A percentile compares a stretch with the other conserved stretches of the same genome.
Evolutionary conservation across 2,113 vertebrate genomes (phyloP).

Genomic region (Rousettus leschenaultii): DNA sequence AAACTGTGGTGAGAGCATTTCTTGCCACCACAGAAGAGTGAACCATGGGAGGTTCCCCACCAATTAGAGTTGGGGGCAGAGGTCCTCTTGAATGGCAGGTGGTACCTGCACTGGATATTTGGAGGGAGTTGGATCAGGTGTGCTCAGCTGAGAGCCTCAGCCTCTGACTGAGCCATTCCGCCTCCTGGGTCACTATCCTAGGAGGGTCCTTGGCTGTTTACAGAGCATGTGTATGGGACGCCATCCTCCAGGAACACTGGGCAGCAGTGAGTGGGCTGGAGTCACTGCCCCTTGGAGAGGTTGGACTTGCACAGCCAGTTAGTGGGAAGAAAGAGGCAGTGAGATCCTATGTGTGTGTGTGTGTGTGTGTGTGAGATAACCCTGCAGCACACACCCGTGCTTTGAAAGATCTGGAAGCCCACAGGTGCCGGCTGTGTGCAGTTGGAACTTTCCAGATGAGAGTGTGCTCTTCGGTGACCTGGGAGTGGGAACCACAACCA

Average conservation of each 20-base stretch:
- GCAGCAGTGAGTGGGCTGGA: not conserved
- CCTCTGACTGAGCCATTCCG: not conserved
- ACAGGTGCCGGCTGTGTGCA: not conserved
- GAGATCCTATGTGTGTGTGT: not conserved
- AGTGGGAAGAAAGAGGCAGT: not conserved
- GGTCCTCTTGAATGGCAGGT: not conserved
- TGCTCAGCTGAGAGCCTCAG: not conserved
- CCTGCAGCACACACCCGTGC: too few relatives aligned
- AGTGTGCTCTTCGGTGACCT: not conserved
- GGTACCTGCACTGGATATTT: not conserved
- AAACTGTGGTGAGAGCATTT: not conserved
- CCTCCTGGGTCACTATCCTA: not conserved
- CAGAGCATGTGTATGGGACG: not conserved
- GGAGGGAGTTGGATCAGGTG: not conserved
- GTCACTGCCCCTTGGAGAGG: accelerated
- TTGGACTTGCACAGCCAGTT: not conserved
- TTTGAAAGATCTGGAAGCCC: not conserved
- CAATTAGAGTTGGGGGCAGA: not conserved
- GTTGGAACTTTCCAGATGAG: not conserved
- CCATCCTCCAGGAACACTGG: too few relatives aligned
- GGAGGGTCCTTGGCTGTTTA: not conserved
- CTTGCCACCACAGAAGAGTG: not conserved
- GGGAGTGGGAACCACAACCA: not conserved
- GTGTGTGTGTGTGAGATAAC: not conserved
- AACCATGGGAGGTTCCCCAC: not conserved